Conservation (phyloP, 2,888 invertebrate species). For the Chloroclysta siterata region DNA sequence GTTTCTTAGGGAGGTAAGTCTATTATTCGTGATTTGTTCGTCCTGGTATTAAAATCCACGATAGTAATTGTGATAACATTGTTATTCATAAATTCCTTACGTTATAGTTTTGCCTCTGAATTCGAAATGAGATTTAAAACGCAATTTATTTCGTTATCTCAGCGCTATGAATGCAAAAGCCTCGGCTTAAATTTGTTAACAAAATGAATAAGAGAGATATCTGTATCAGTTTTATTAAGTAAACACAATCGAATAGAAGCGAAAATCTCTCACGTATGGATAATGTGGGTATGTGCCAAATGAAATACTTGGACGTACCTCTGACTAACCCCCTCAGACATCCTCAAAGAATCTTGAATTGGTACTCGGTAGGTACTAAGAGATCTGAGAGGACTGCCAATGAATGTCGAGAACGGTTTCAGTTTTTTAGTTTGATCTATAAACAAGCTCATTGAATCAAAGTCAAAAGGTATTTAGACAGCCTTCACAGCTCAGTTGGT, state of each 20-base stretch:
- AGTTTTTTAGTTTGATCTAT: too few species aligned
- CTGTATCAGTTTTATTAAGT: slow-evolving; percentile 1
- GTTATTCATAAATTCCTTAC: slow-evolving; percentile 17
- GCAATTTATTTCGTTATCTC: slow-evolving; percentile 29
- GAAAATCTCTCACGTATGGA: neutral
- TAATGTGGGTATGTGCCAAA: too few species aligned
- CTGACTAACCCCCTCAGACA: too few species aligned
- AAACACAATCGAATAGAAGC: neutral
- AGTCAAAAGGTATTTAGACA: too few species aligned
- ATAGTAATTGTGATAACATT: slow-evolving; percentile 2
- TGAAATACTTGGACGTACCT: too few species aligned
- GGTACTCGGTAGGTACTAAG: too few species aligned
- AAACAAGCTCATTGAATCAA: too few species aligned
- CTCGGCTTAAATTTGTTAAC: slow-evolving; percentile 25
- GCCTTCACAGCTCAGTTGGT: too few species aligned
- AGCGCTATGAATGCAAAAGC: slow-evolving; percentile 20
- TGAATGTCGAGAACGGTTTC: too few species aligned
- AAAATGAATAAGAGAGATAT: slow-evolving; percentile 18
- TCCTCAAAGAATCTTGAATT: too few species aligned
- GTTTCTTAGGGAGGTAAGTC: too few species aligned
- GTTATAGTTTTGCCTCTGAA: slow-evolving; percentile 18
- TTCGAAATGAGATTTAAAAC: slow-evolving; percentile 9
- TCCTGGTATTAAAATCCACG: neutral
- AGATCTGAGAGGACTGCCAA: too few species aligned
- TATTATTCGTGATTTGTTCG: neutral